phyloP scores from a whole-genome alignment of 2,797 vertebrate species.

The Karalla daura region DNA sequence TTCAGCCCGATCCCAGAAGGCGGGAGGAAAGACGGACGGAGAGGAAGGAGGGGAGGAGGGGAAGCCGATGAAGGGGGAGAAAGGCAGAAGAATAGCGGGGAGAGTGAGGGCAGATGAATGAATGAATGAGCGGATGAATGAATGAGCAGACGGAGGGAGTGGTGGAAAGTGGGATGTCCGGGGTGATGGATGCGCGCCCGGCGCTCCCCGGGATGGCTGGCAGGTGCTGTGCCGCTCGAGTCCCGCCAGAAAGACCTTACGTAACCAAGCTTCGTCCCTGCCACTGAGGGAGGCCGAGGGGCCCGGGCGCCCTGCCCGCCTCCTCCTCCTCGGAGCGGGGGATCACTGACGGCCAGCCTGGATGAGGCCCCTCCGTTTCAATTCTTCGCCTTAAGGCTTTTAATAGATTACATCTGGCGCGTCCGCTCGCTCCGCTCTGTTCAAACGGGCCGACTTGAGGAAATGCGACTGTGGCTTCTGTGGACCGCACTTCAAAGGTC shows the following conservation, averaged over 20 bases:
- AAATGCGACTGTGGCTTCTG: slow-evolving; percentile 17
- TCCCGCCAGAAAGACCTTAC: slow-evolving; percentile 72
- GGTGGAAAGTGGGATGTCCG: slow-evolving; percentile 34
- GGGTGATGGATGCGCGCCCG: slow-evolving; percentile 50
- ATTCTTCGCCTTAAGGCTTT: slow-evolving; percentile 29
- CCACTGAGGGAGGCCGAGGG: slow-evolving; percentile 44
- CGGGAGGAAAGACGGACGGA: slow-evolving; percentile 49
- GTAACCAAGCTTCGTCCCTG: slow-evolving; percentile 66
- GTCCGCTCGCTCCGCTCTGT: slow-evolving; percentile 7
- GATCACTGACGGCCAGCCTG: slow-evolving; percentile 42
- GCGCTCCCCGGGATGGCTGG: slow-evolving; percentile 63
- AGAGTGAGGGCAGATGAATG: slow-evolving; percentile 18
- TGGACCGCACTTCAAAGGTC: slow-evolving; percentile 25
- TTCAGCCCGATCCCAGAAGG: slow-evolving; percentile 61
- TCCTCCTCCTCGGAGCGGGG: slow-evolving; percentile 17
- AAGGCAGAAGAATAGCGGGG: neutral
- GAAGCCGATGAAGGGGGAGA: neutral
- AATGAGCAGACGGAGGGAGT: slow-evolving; percentile 31
- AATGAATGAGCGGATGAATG: slow-evolving; percentile 29
- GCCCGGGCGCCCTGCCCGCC: slow-evolving; percentile 15
- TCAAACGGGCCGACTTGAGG: slow-evolving; percentile 20
- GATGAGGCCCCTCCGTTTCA: slow-evolving; percentile 38
- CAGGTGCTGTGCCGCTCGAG: slow-evolving; percentile 45
- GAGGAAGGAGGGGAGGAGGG: neutral
- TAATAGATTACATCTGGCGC: slow-evolving; percentile 28